phyloP scores from a whole-genome alignment of 2,797 vertebrate species.

The Chromis chromis region DNA sequence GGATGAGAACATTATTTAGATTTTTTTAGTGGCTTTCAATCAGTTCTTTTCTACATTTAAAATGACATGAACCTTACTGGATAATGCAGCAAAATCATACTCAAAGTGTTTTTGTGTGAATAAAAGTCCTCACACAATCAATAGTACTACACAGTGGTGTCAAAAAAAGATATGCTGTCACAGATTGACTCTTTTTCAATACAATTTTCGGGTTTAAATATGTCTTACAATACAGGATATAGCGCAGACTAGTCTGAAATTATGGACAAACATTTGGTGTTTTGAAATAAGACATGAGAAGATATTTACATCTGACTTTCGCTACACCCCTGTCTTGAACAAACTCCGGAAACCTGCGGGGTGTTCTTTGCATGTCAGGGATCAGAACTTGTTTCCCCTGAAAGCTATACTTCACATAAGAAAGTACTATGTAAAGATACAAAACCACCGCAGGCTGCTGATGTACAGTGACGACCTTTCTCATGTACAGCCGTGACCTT shows the following conservation, averaged over 20 bases:
- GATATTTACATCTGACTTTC: neutral
- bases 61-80: neutral
- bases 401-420: slow-evolving; percentile 19
- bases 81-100: neutral
- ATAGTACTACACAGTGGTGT: no score
- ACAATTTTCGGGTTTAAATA: neutral
- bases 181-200: neutral
- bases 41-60: no score
- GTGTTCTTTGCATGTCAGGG: neutral
- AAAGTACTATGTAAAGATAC: slow-evolving; percentile 14
- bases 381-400: slow-evolving; percentile 11
- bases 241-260: neutral
- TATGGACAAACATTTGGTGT: neutral
- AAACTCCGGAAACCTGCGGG: neutral
- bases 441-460: slow-evolving; percentile 34
- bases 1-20: neutral
- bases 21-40: neutral
- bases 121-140: no score
- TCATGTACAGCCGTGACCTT: slow-evolving; percentile 32
- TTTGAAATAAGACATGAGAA: neutral
- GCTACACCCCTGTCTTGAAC: neutral
- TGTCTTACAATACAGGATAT: neutral
- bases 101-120: neutral
- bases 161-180: neutral
- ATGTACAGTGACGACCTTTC: slow-evolving; percentile 29